These are phyloP conservation scores for human (Homo sapiens) DNA, from an alignment of 2,113 vertebrate species.

Conservation along the genomic window DNA sequence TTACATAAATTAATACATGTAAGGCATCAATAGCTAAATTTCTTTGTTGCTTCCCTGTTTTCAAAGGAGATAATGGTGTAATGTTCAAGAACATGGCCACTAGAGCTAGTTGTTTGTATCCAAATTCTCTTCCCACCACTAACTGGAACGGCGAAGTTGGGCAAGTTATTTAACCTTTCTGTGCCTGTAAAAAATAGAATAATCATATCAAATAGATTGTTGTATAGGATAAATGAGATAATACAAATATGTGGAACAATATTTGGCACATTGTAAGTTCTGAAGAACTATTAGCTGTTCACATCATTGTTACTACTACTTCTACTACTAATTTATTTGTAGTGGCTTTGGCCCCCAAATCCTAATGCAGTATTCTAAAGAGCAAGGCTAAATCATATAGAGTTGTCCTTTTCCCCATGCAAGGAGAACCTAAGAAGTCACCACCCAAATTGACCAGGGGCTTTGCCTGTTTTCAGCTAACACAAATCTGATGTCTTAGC, in stretches of 20 bases:
- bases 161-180: neutral
- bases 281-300: neutral
- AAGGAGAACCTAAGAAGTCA: neutral
- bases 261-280: neutral
- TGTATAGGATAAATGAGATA: neutral
- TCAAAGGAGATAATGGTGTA: neutral
- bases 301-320: neutral
- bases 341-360: neutral
- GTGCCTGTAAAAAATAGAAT: neutral
- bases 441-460: neutral
- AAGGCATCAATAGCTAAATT: neutral
- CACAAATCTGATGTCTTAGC: neutral
- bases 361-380: neutral
- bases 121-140: neutral
- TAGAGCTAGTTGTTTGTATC: neutral
- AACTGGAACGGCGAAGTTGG: neutral
- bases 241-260: neutral
- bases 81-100: neutral
- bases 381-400: neutral
- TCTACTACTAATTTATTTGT: neutral
- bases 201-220: neutral
- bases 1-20: neutral
- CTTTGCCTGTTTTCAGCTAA: neutral
- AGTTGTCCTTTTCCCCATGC: neutral
- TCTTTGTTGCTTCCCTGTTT: neutral